These are phyloP conservation scores for Dicrurus megarhynchus DNA, from an alignment of 2,113 vertebrate species.

Conservation along the genomic window DNA sequence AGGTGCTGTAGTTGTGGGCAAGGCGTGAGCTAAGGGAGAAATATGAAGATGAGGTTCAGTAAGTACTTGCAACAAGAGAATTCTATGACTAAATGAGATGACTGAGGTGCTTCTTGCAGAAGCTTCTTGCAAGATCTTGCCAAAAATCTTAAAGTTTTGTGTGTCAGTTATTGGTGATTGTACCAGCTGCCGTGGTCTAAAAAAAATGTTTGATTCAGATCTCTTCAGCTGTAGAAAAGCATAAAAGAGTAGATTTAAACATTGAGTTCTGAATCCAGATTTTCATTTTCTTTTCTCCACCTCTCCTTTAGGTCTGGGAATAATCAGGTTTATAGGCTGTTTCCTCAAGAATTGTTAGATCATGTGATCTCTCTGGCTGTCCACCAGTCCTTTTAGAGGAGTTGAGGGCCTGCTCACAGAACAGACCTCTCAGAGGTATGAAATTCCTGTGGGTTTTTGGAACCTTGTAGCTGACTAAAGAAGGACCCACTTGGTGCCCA, in stretches of 20 bases:
- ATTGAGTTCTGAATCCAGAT: not conserved
- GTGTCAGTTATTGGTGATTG: not conserved
- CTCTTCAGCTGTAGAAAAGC: not conserved
- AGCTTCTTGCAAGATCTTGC: not conserved
- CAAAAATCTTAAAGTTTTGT: not conserved
- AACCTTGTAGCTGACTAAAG: not conserved
- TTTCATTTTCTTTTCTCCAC: not conserved
- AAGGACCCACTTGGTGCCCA: not conserved
- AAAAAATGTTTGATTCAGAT: not conserved
- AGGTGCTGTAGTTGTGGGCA: not conserved
- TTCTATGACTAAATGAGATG: not conserved
- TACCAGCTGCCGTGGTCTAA: not conserved
- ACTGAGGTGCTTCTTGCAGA: not conserved
- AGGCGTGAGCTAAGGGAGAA: not conserved
- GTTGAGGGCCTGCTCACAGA: not conserved
- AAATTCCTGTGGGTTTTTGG: not conserved
- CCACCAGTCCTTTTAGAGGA: not conserved
- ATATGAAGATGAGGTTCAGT: not conserved
- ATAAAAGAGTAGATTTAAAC: not conserved
- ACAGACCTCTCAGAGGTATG: not conserved
- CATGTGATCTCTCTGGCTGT: rapidly evolving
- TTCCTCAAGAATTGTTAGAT: not conserved
- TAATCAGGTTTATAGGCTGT: not conserved
- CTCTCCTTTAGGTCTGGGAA: not conserved
- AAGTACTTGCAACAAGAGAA: not conserved